These are phyloP conservation scores for Diachrysia chrysitis DNA, from an alignment of 2,888 invertebrate species.

Conservation along the genomic window DNA sequence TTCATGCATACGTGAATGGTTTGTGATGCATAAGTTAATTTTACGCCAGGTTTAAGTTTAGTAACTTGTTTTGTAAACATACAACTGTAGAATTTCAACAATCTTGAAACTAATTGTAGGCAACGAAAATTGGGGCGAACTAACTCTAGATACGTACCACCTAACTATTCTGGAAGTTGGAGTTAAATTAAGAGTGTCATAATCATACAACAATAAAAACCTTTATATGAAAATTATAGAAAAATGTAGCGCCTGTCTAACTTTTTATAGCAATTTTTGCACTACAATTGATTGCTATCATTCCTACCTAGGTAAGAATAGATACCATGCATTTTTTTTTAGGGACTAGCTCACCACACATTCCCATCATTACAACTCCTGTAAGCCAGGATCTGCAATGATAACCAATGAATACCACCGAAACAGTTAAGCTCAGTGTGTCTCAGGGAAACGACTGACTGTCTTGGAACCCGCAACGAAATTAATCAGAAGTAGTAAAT, in stretches of 20 bases:
- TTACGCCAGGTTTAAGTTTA: neutral
- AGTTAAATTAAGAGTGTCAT: neutral
- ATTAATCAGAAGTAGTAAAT: too few relatives aligned
- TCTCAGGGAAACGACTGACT: too few relatives aligned
- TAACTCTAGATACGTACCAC: neutral
- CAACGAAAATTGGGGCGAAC: neutral
- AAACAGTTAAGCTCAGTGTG: too few relatives aligned
- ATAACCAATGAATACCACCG: too few relatives aligned
- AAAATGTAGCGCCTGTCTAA: conserved; percentile 21
- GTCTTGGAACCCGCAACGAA: too few relatives aligned
- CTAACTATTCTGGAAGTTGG: neutral
- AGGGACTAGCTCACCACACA: too few relatives aligned
- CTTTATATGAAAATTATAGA: too few relatives aligned
- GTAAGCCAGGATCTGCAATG: too few relatives aligned
- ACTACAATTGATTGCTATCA: neutral
- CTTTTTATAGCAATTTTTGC: conserved; percentile 19
- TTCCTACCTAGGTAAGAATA: too few relatives aligned
- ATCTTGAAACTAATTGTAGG: conserved; percentile 1
- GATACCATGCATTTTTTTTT: too few relatives aligned
- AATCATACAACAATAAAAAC: neutral
- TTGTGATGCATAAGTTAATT: neutral
- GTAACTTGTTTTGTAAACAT: neutral
- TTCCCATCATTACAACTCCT: too few relatives aligned
- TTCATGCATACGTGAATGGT: neutral
- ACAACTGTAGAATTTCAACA: neutral